Conservation (phyloP, 2,888 invertebrate species). For the Drosophila anceps region DNA sequence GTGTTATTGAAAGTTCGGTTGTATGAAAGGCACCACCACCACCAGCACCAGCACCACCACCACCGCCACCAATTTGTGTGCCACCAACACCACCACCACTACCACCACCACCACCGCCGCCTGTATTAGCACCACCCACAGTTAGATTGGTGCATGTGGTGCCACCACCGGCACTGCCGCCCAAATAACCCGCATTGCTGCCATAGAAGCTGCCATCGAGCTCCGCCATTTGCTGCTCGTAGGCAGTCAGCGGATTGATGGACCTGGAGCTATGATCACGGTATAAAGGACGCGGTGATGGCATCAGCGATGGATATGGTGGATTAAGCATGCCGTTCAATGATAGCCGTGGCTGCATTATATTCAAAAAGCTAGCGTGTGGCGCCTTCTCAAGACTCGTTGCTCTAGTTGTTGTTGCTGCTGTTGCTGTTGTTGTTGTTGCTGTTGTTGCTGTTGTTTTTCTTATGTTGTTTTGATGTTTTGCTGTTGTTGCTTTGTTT, state of each 20-base stretch:
- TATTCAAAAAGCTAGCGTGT: slow-evolving; percentile 82
- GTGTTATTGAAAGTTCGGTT: slow-evolving; percentile 84
- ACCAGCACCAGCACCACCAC: slow-evolving; percentile 47
- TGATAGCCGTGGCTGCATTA: slow-evolving; percentile 84
- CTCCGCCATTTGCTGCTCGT: slow-evolving; percentile 84
- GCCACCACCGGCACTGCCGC: slow-evolving; percentile 61
- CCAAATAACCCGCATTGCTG: slow-evolving; percentile 76
- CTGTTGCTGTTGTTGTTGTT: slow-evolving; percentile 37
- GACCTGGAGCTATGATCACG: slow-evolving; percentile 84
- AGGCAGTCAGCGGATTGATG: slow-evolving; percentile 82
- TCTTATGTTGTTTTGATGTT: slow-evolving; percentile 37
- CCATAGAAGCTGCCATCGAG: slow-evolving; percentile 82
- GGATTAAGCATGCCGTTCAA: slow-evolving; percentile 84
- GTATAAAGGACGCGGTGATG: slow-evolving; percentile 83
- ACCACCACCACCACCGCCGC: slow-evolving; percentile 25
- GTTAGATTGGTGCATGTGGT: slow-evolving; percentile 70
- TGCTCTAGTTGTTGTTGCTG: slow-evolving; percentile 38
- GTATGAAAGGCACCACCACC: slow-evolving; percentile 78
- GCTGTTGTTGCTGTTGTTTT: slow-evolving; percentile 35
- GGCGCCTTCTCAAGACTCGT: slow-evolving; percentile 58
- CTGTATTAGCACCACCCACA: slow-evolving; percentile 47
- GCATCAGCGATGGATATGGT: slow-evolving; percentile 82
- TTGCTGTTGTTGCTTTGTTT: slow-evolving; percentile 33
- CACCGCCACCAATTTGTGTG: slow-evolving; percentile 41
- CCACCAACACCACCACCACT: slow-evolving; percentile 34